A percentile compares a stretch with the other conserved stretches of the same genome.
Evolutionary conservation across 2,797 vertebrate genomes (phyloP).

Genomic region (Mus caroli): DNA sequence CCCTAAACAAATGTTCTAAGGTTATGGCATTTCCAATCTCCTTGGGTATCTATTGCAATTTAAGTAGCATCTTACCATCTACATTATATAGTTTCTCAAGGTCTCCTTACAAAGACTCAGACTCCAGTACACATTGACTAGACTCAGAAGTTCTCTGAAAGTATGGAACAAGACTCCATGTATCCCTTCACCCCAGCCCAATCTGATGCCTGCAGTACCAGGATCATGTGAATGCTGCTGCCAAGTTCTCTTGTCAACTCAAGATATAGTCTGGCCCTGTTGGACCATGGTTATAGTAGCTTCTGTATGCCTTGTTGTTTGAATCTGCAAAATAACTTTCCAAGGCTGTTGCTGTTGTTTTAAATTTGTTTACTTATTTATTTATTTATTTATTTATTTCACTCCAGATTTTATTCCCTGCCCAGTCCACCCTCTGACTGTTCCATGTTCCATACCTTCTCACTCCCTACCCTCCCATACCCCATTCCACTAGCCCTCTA

Average conservation of each 20-base stretch:
- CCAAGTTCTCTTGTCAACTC: background rate
- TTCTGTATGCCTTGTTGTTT: background rate
- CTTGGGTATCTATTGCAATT: background rate
- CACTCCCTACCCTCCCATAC: too few species aligned
- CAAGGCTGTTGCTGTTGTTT: background rate
- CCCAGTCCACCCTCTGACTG: too few species aligned
- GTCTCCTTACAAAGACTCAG: background rate
- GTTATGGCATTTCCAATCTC: background rate
- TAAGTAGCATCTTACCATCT: background rate
- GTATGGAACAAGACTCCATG: background rate
- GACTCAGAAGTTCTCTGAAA: background rate
- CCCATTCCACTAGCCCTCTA: too few species aligned
- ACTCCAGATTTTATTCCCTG: too few species aligned
- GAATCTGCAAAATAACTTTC: background rate
- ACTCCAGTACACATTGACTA: background rate
- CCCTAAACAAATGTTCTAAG: background rate
- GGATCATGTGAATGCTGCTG: background rate
- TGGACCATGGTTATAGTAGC: background rate
- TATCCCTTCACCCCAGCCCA: background rate
- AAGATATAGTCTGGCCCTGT: background rate
- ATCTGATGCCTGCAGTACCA: background rate
- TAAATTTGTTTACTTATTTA: too few species aligned
- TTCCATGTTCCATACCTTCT: too few species aligned
- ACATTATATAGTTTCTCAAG: background rate
- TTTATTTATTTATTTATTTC: too few species aligned